Conservation (phyloP, 2,888 invertebrate species). For the Lissonota sp. region DNA sequence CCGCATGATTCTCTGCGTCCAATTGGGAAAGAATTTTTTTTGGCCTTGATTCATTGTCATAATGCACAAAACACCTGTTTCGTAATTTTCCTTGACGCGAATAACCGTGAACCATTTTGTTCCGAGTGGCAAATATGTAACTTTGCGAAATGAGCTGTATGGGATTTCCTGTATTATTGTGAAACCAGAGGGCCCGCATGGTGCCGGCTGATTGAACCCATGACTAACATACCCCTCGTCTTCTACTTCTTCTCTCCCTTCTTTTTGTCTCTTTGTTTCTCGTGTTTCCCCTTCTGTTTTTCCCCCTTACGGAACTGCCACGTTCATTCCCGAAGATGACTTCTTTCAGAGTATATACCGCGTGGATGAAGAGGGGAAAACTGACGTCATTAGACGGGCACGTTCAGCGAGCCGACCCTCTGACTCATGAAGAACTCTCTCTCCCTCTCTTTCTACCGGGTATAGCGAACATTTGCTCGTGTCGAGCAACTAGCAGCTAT, state of each 20-base stretch:
- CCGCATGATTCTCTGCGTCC: too few species aligned
- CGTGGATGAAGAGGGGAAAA: conserved; percentile 70
- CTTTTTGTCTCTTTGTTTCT: conserved; percentile 32
- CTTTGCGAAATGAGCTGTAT: too few species aligned
- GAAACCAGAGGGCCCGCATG: conserved; percentile 70
- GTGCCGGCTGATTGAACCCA: conserved; percentile 73
- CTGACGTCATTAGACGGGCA: conserved; percentile 80
- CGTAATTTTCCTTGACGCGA: not conserved
- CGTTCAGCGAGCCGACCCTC: conserved; percentile 80
- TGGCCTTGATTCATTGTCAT: too few species aligned
- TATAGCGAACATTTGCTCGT: too few species aligned
- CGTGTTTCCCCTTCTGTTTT: conserved; percentile 23
- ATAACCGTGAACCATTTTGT: too few species aligned
- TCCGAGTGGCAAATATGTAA: too few species aligned
- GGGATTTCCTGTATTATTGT: not conserved
- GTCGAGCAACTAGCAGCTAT: not conserved
- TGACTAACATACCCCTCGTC: conserved; percentile 68
- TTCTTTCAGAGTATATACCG: conserved; percentile 72
- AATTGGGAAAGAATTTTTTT: too few species aligned
- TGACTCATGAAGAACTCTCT: conserved; percentile 77
- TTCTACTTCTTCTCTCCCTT: conserved; percentile 65
- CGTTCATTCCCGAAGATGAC: conserved; percentile 78
- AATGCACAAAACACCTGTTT: conserved; percentile 2
- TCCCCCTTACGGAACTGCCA: conserved; percentile 58
- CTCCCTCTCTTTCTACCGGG: conserved; percentile 37